These are phyloP conservation scores for Sphaerophoria taeniata DNA, from an alignment of 2,888 invertebrate genomes.

Conservation along the genomic window DNA sequence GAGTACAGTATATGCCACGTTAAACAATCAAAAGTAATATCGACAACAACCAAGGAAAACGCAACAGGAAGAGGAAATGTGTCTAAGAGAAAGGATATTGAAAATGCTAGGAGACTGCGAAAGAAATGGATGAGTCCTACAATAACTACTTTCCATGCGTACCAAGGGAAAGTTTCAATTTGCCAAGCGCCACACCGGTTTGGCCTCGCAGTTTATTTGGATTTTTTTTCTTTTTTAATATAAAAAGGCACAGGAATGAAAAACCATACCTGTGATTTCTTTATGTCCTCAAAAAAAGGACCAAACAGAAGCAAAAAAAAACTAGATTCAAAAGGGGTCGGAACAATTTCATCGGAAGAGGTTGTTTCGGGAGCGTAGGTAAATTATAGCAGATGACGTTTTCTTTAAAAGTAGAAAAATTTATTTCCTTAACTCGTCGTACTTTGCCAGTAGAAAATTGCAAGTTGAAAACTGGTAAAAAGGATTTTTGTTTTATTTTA, in stretches of 20 bases:
- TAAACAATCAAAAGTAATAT: constrained; percentile 69
- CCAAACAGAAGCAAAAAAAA: constrained; percentile 32
- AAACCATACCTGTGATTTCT: constrained; percentile 8
- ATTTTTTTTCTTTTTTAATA: constrained; percentile 31
- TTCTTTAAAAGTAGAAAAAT: constrained; percentile 27
- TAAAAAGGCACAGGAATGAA: constrained; percentile 64
- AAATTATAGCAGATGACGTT: constrained; percentile 57
- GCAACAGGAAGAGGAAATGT: constrained; percentile 71
- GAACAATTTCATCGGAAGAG: constrained; percentile 68
- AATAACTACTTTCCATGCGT: too few relatives aligned
- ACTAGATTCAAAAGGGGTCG: constrained; percentile 40
- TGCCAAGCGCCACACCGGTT: too few relatives aligned
- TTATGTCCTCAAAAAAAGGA: not conserved
- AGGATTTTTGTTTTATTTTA: too few relatives aligned
- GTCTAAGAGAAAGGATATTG: constrained; percentile 75
- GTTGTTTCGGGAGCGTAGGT: constrained; percentile 71
- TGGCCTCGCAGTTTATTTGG: too few relatives aligned
- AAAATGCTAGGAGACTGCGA: constrained; percentile 71
- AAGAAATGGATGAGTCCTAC: constrained; percentile 64
- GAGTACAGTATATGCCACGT: constrained; percentile 59
- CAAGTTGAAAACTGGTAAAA: too few relatives aligned
- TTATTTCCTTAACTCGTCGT: constrained; percentile 67
- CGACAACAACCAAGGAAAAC: constrained; percentile 65
- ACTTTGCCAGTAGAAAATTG: constrained; percentile 3
- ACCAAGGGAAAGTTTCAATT: too few relatives aligned